Evolutionary conservation across 1,140 invertebrate genomes (phyloP).

Genomic region (Diplogasteroides magnus): DNA sequence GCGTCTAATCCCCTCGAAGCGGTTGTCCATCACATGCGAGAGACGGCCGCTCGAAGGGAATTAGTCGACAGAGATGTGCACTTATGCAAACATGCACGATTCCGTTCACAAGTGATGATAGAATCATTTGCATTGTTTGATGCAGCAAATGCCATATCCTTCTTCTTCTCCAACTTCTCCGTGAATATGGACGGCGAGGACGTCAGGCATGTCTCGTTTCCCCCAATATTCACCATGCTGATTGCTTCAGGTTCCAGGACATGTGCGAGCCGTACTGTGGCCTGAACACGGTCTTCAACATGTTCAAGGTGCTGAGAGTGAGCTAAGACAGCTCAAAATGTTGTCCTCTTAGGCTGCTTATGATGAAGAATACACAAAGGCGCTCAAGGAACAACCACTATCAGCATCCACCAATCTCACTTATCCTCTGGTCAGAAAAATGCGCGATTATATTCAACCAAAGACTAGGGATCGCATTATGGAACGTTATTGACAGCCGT

Average conservation of each 20-base stretch:
- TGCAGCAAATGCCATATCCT: conserved; percentile 24
- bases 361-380: conserved; percentile 21
- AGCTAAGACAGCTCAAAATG: conserved; percentile 5
- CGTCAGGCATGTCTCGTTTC: neutral
- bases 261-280: conserved; percentile 46
- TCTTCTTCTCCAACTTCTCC: conserved; percentile 38
- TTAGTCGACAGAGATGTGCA: too few species aligned
- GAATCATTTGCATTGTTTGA: conserved; percentile 9
- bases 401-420: conserved; percentile 25
- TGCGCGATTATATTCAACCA: conserved; percentile 21
- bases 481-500: too few species aligned
- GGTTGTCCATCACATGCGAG: too few species aligned
- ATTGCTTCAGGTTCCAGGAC: conserved; percentile 32
- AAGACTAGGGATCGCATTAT: too few species aligned
- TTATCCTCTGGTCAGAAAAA: conserved; percentile 37
- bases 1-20: too few species aligned
- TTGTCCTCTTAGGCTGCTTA: conserved; percentile 21
- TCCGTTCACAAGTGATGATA: too few species aligned
- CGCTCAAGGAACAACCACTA: neutral
- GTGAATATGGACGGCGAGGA: conserved; percentile 12
- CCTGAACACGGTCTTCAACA: conserved; percentile 39
- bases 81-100: too few species aligned
- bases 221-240: conserved; percentile 4
- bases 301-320: conserved; percentile 37
- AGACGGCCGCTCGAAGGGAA: too few species aligned